Base-by-base conservation (phyloP, 2,888 invertebrate genomes). In the Epistrophe grossulariae region DNA sequence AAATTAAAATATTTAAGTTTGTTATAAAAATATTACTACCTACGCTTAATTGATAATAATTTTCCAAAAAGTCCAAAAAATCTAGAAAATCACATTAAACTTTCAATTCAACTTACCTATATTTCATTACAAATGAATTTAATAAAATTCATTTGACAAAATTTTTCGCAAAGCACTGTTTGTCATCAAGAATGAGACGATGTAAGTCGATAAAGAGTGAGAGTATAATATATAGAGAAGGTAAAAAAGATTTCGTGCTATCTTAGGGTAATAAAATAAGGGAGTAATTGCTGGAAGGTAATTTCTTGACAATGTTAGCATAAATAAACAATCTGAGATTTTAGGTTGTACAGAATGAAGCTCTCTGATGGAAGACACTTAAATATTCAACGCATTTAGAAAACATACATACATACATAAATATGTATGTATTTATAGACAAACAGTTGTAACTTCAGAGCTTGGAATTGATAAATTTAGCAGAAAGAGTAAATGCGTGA, bases 271-370 rank as follows among this genome's bases (percentile, higher is more conserved):
- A 64, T 64, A 64, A 64, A 64, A 64, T 64, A 64, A 43, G 28
- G 45, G 64, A 64, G 64, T 64, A 45, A 64, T 64, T 64, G 45
- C 28, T 43, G 43, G 64, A 64, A 28, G n/a, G 64, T 45, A 64
- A 45, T 64, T 64, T 24, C 64, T 64, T 31, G 64, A 64, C 43
- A 64, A 64, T 31, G 45, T 64, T 45, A 64, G 64, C 64, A 64
- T 45, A 45, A 64, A 45, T 45, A 64, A 64, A 64, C 45, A 62
- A 43, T 62, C 43, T 28, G 40, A 60, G 40, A 60, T 62, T 62
- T 62, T 19, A 17, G 24, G 24, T 43, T 24, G 0, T 15, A 43
- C 43, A 24, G 45, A 31, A 10, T 43, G 43, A 64, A n/a, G 28
- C 24, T 28, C 43, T 28, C 9, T 28, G 4, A 45, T n/a, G 6